Percentiles rank a stretch among this genome's conserved stretches.
phyloP scores from a whole-genome alignment of 1,140 invertebrate species.

The Zaprionus kolodkinae region DNA sequence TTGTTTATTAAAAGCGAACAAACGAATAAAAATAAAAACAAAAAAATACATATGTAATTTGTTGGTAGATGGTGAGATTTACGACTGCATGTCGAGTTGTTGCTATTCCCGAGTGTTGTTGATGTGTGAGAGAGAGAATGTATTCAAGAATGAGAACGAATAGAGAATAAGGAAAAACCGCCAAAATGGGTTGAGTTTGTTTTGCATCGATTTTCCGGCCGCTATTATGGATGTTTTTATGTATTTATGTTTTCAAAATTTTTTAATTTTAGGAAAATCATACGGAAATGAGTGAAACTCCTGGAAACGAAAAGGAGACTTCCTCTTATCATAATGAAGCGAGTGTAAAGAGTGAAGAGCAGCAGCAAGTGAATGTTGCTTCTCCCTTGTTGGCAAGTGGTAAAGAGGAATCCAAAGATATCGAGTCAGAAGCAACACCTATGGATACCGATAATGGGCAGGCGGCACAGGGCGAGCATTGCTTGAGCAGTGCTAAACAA shows the following conservation, averaged over 20 bases:
- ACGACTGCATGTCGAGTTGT: conserved; percentile 54
- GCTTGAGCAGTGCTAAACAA: conserved; percentile 17
- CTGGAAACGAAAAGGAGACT: conserved; percentile 6
- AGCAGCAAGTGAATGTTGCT: conserved; percentile 33
- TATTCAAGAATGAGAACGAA: conserved; percentile 61
- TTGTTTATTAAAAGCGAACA: conserved; percentile 79
- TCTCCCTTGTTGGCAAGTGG: conserved; percentile 1
- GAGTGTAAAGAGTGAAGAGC: conserved; percentile 34
- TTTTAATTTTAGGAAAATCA: conserved; percentile 47
- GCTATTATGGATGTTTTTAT: conserved; percentile 28
- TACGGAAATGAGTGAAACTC: conserved; percentile 45
- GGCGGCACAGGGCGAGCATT: conserved; percentile 26
- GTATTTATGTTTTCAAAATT: conserved; percentile 16
- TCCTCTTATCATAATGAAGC: conserved; percentile 25
- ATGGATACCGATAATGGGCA: conserved; percentile 30
- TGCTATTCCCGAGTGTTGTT: conserved; percentile 5
- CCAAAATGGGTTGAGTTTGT: conserved; percentile 78
- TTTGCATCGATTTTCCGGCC: conserved; percentile 76
- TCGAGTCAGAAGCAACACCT: conserved; percentile 20
- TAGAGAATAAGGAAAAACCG: conserved; percentile 71
- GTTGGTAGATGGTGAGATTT: conserved; percentile 71
- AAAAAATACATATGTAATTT: conserved; percentile 76
- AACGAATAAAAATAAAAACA: conserved; percentile 83
- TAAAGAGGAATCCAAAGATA: conserved; percentile 40
- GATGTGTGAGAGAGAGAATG: conserved; percentile 26